Percentiles rank a stretch among this genome's conserved stretches.
Evolutionary conservation across 2,797 vertebrate species (phyloP).

Genomic region (Anguilla marmorata): DNA sequence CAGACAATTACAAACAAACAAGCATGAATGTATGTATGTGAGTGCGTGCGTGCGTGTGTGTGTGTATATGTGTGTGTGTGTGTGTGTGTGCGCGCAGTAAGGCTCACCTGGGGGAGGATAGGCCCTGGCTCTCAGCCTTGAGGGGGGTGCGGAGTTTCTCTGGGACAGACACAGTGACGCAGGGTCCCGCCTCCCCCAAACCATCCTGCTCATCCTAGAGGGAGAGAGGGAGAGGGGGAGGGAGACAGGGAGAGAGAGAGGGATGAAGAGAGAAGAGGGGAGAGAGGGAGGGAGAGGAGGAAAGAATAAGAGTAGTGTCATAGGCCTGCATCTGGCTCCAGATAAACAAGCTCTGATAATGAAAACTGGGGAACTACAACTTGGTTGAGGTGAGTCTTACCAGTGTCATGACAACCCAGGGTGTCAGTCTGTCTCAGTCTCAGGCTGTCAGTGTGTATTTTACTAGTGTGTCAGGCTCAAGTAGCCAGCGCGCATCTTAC

Average conservation of each 20-base stretch:
- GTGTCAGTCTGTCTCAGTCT: neutral
- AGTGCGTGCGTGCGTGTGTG: neutral
- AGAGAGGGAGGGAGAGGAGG: neutral
- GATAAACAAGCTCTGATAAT: too few species aligned
- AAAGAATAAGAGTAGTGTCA: neutral
- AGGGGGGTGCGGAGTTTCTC: constrained; percentile 84
- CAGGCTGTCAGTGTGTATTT: neutral
- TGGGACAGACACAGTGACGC: constrained; percentile 76
- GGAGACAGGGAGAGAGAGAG: too few species aligned
- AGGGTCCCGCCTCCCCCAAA: constrained; percentile 73
- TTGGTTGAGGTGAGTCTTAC: neutral
- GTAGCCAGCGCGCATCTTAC: constrained; percentile 53
- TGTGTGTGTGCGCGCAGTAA: neutral
- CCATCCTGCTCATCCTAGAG: constrained; percentile 71
- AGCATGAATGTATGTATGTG: neutral
- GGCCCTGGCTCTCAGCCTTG: constrained; percentile 78
- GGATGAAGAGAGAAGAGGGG: neutral
- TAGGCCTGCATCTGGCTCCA: too few species aligned
- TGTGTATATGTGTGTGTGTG: neutral
- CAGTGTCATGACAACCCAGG: neutral
- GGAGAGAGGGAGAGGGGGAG: neutral
- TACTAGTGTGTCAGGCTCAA: neutral
- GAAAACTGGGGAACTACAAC: neutral
- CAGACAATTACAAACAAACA: neutral
- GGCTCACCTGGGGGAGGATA: constrained; percentile 78